Base-by-base conservation (phyloP, 2,113 vertebrate genomes). In the Engraulis encrasicolus region DNA sequence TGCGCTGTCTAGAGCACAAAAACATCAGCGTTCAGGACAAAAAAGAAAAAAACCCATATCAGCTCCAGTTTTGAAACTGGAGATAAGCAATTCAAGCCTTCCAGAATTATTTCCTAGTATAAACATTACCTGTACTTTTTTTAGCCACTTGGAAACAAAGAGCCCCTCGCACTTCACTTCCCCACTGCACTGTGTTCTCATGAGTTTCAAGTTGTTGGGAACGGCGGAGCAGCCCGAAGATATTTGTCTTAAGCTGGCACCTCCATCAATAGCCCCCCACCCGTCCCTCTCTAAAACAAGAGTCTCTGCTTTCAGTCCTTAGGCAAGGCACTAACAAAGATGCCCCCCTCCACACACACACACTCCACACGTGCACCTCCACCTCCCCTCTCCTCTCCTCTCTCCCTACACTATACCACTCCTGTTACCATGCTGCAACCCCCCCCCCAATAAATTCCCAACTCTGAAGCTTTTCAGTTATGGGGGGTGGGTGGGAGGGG, bases 241-340 rank as follows among this genome's bases (percentile, higher is more conserved):
- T 77, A 66, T 82, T 81, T 81, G 66, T 78, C 74, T 81, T 66
- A 40, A 82, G 78, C 78, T 79, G 61, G 66, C 49, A 49, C 50
- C 79, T 50, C 27, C 78, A 86, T 86, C 52, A 84, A 84, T 54
- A 79, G 85, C 36, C 82, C 37, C 23, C 49, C 61, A 34, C 71
- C 54, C 77, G 37, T 49, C 48, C 84, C 34, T 52, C 79, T 40
- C 82, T 83, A 80, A 48, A 78, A 89, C 88, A 88, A 86, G 87
- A 90, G 92, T 88, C 84, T 84, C 78, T 89, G 89, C 58, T 92
- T 91, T 90, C 82, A 87, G 91, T 92, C 87, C 52, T 89, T 82
- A 82, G 84, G 89, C 82, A 86, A 0, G 81, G 92, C 88, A 89
- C 90, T 37, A 84, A 78, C 38, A 71, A 66, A 77, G 71, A 77